These are phyloP conservation scores for Lota lota DNA, from an alignment of 2,113 vertebrate genomes.

Conservation along the genomic window DNA sequence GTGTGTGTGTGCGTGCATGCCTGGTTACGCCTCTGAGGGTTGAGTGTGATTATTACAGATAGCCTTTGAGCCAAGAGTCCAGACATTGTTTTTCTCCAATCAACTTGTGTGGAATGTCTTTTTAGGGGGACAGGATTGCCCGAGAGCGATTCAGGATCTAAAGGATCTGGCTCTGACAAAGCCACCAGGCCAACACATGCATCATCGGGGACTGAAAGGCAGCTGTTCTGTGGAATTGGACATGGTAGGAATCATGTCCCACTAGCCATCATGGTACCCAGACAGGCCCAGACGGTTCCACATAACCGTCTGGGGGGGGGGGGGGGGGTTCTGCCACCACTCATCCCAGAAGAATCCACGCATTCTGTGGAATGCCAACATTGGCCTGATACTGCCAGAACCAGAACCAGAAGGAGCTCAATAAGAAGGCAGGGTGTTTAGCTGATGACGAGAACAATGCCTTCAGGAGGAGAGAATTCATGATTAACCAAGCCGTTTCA, in stretches of 20 bases:
- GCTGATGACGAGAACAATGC: too few relatives aligned
- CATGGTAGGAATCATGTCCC: conserved; percentile 15
- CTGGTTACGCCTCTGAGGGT: conserved; percentile 6
- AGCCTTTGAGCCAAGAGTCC: conserved; percentile 46
- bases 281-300: too few relatives aligned
- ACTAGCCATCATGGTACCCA: too few relatives aligned
- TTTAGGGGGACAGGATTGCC: conserved; percentile 47
- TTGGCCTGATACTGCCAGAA: conserved; percentile 43
- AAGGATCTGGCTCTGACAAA: conserved; percentile 57
- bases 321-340: conserved; percentile 10
- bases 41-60: conserved; percentile 37
- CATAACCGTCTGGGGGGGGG: too few relatives aligned
- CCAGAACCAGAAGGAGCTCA: conserved; percentile 26
- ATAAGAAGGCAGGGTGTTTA: conserved; percentile 20
- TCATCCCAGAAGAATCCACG: conserved; percentile 28
- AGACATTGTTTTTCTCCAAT: conserved; percentile 58
- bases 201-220: conserved; percentile 49
- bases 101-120: conserved; percentile 56
- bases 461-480: neutral
- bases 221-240: conserved; percentile 44
- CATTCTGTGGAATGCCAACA: conserved; percentile 43
- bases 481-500: too few relatives aligned
- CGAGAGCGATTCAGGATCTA: conserved; percentile 52
- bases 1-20: neutral
- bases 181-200: conserved; percentile 41